Conservation (phyloP, 2,888 invertebrate genomes). For the Andrena haemorrhoa region DNA sequence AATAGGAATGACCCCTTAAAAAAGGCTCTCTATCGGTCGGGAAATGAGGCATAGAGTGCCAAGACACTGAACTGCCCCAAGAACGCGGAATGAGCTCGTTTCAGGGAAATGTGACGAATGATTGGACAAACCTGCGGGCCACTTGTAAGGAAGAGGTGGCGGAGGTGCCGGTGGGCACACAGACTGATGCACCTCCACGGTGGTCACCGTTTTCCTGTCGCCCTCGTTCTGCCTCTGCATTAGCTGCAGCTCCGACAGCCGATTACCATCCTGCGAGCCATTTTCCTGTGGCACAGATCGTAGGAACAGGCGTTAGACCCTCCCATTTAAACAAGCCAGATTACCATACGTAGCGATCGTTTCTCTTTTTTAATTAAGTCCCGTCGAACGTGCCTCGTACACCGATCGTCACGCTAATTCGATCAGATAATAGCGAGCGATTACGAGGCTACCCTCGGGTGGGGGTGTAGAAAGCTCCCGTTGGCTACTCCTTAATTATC, state of each 20-base stretch:
- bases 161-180: constrained; percentile 82
- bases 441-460: constrained; percentile 9
- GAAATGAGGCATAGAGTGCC: too few relatives aligned
- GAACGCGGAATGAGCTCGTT: background rate
- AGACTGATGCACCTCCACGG: constrained; percentile 91
- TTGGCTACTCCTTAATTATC: constrained; percentile 14
- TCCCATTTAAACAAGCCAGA: background rate
- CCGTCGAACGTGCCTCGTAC: too few relatives aligned
- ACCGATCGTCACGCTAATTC: constrained; percentile 36
- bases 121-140: constrained; percentile 78
- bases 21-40: too few relatives aligned
- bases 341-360: constrained; percentile 14
- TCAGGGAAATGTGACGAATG: background rate
- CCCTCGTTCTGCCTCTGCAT: constrained; percentile 84
- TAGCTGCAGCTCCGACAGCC: constrained; percentile 70
- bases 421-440: constrained; percentile 22
- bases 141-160: constrained; percentile 82
- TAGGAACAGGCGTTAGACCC: too few relatives aligned
- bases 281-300: constrained; percentile 73
- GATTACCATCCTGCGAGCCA: constrained; percentile 74
- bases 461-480: constrained; percentile 31
- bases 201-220: constrained; percentile 88
- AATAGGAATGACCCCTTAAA: too few relatives aligned
- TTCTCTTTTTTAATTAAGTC: constrained; percentile 45
- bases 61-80: too few relatives aligned